Evolutionary conservation across 1,140 invertebrate genomes (phyloP), one percentile per base, ranked within the genome.

Genomic region (Stegodyphus mimosarum): DNA sequence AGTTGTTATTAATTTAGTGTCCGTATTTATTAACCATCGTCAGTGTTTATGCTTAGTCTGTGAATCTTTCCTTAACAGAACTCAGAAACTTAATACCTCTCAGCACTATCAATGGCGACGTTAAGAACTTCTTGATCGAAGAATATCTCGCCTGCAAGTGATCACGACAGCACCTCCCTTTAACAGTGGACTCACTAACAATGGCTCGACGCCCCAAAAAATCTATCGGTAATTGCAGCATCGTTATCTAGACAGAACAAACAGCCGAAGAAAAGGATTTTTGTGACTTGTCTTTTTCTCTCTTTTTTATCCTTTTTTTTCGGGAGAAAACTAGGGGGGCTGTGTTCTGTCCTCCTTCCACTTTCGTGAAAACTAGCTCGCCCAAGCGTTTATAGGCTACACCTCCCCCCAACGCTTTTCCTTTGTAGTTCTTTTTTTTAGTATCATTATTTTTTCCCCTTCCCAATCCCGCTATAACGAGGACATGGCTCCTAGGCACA

Each of bases 381-480:
- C 67, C 78, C 13, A 81, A 81, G 78, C 78, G 70, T 81, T 81
- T 81, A 81, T 81, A 81, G 78, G 55, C 69, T 72, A 60, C 15
- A 60, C 15, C 55, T 17, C 69, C n/a, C n/a, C 33, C 33, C 50
- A 13, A n/a, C 60, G 7, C 60, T 64, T 66, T 76, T 69, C 51
- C 15, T 60, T 60, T 11, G 55, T 60, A 60, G 55, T 60, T 5
- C 55, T 15, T 15, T 60, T 78, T 78, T 78, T 52, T 78, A 52
- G 13, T 78, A 64, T 52, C 51, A 52, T 78, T 77, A 69, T 71
- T 81, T 18, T 81, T 53, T 55, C 33, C 13, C 64, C 69, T 81
- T 60, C 66, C 53, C 78, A 81, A 81, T 81, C 78, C 78, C 11
- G 49, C 69, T 72, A 81, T 81, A 81, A 81, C 78, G 78, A 81